Base-by-base conservation (phyloP, 1,140 invertebrate genomes). In the Macrostomum lignano region DNA sequence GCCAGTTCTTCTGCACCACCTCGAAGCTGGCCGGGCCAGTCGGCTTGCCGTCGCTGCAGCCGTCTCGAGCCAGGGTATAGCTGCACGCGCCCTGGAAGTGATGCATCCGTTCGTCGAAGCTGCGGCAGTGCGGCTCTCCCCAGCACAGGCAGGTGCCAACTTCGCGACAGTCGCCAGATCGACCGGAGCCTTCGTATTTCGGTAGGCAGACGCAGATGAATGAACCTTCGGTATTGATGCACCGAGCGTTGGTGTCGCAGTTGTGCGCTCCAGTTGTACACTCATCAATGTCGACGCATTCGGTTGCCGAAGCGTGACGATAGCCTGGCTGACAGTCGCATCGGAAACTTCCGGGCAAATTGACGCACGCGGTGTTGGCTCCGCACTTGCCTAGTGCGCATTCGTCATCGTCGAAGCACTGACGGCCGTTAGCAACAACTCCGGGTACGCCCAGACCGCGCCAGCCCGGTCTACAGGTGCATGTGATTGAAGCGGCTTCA, bases 271-370 rank as follows among this genome's bases (percentile, higher is more conserved):
- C 45, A 37, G 41, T 31, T 6, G 32, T n/a, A 37, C 84, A 94
- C 61, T 94, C 84, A 49, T 93, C 68, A 38, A 93, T 73, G 55
- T 53, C 51, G 47, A 39, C 19, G 10, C 6, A 15, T 31, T 30
- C 34, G n/a, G 4, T 36, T 13, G 22, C 15, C 17, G 34, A 21
- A 11, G 25, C 17, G n/a, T 36, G 17, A 2, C 10, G 10, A 11
- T 30, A 49, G 7, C 47, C 47, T 9, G 26, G 22, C 13, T 45
- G 40, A 37, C 47, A 49, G 7, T 22, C 35, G 28, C 47, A 49
- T 7, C 39, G 28, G 31, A 42, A 49, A 10, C 39, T 38, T 25
- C 47, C 47, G 9, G 38, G 41, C 6, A 32, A 33, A 30, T 49
- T 46, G 2, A 22, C 32, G 36, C 47, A 49, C 10, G 31, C 26